Evolutionary conservation across 2,888 invertebrate species (phyloP).

Genomic region (Amphipyra berbera): DNA sequence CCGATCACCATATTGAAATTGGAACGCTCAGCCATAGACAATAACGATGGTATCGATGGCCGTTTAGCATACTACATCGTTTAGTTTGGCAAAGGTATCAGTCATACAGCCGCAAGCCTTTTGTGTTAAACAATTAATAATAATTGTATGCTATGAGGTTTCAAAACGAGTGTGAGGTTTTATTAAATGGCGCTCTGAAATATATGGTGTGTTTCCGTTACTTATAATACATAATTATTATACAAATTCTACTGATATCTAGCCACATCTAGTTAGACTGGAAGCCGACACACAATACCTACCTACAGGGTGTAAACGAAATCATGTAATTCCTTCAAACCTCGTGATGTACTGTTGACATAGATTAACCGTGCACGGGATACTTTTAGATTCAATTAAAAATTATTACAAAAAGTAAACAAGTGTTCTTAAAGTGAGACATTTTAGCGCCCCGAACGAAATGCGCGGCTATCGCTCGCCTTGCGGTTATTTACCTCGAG

Average conservation of each 20-base stretch:
- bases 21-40: constrained; percentile 84
- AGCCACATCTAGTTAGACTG: no score
- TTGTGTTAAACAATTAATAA: constrained; percentile 50
- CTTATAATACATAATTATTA: neutral
- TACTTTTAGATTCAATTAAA: no score
- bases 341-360: no score
- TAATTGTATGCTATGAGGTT: constrained; percentile 23
- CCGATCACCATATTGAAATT: constrained; percentile 84
- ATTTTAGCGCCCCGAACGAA: no score
- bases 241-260: neutral
- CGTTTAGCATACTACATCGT: constrained; percentile 87
- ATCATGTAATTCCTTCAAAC: no score
- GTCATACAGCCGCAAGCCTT: constrained; percentile 45
- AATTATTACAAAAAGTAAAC: no score
- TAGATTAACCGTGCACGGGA: no score
- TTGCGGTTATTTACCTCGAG: no score
- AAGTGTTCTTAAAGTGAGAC: no score
- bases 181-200: constrained; percentile 29
- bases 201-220: constrained; percentile 38
- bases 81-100: constrained; percentile 77
- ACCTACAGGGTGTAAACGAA: no score
- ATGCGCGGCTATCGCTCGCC: no score
- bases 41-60: constrained; percentile 88
- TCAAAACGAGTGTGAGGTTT: constrained; percentile 4
- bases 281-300: no score